A percentile compares a stretch with the other conserved stretches of the same genome.
Conservation (phyloP, 2,113 vertebrate genomes). For the Neopipo cinnamomea region DNA sequence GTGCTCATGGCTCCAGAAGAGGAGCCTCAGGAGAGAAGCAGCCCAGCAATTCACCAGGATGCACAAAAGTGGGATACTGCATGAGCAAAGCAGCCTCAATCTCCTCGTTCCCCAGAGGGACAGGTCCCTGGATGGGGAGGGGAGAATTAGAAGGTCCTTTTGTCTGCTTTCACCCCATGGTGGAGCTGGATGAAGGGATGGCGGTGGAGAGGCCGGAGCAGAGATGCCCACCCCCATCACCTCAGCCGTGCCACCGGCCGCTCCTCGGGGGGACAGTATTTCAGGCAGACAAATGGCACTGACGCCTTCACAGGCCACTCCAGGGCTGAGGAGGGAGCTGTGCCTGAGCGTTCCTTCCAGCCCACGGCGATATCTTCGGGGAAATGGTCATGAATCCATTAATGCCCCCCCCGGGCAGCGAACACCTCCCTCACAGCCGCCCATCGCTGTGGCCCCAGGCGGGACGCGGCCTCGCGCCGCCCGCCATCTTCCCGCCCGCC, state of each 20-base stretch:
- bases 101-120: fast-evolving
- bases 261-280: background rate
- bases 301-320: background rate
- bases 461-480: fast-evolving
- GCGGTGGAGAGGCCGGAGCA: background rate
- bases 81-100: background rate
- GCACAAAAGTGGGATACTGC: background rate
- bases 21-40: background rate
- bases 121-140: background rate
- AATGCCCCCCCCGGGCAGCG: background rate
- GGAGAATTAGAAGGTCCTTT: background rate
- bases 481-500: background rate
- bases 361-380: background rate
- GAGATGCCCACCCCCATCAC: background rate
- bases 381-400: background rate
- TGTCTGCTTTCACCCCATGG: background rate
- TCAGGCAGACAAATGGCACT: background rate
- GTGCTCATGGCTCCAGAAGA: fast-evolving
- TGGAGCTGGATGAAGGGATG: background rate
- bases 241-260: fast-evolving
- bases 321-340: fast-evolving
- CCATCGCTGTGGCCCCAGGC: background rate
- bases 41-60: background rate
- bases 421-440: too few relatives aligned
- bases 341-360: background rate